Percentiles rank a stretch among this genome's conserved stretches.
Conservation (phyloP, 2,113 vertebrate genomes). For the Zingel zingel region DNA sequence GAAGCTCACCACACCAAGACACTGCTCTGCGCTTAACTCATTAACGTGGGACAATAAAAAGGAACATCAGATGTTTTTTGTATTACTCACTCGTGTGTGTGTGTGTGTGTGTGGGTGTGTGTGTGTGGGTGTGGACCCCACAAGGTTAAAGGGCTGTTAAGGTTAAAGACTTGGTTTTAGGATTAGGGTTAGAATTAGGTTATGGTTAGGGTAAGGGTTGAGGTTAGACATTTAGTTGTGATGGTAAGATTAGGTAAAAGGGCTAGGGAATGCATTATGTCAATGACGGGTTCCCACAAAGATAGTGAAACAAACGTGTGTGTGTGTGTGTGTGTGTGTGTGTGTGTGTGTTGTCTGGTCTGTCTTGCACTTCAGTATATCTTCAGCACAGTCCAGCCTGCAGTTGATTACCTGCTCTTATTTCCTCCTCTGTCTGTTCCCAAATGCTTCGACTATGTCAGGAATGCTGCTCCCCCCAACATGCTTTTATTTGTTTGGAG, state of each 20-base stretch:
- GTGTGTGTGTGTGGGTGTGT: constrained; percentile 20
- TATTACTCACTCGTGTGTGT: constrained; percentile 64
- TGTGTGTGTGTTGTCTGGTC: constrained; percentile 15
- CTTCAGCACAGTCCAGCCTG: constrained; percentile 39
- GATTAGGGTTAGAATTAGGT: too few relatives aligned
- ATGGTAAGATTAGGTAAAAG: too few relatives aligned
- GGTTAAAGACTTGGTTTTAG: too few relatives aligned
- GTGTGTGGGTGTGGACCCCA: background rate
- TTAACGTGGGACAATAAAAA: constrained; percentile 77
- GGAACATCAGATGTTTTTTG: constrained; percentile 74
- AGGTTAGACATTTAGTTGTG: too few relatives aligned
- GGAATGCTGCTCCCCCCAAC: constrained; percentile 62
- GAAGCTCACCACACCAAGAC: constrained; percentile 74
- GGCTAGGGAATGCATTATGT: too few relatives aligned
- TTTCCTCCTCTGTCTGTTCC: constrained; percentile 47
- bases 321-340: background rate
- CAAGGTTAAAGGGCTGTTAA: too few relatives aligned
- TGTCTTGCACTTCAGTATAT: constrained; percentile 32
- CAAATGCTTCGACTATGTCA: constrained; percentile 62
- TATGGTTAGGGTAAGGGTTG: too few relatives aligned
- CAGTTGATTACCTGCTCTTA: constrained; percentile 67
- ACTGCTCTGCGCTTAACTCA: constrained; percentile 45
- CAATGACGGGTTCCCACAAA: too few relatives aligned
- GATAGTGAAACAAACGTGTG: too few relatives aligned
- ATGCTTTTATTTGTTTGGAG: constrained; percentile 65